phyloP scores from a whole-genome alignment of 2,797 vertebrate genomes.

The Artibeus jamaicensis region DNA sequence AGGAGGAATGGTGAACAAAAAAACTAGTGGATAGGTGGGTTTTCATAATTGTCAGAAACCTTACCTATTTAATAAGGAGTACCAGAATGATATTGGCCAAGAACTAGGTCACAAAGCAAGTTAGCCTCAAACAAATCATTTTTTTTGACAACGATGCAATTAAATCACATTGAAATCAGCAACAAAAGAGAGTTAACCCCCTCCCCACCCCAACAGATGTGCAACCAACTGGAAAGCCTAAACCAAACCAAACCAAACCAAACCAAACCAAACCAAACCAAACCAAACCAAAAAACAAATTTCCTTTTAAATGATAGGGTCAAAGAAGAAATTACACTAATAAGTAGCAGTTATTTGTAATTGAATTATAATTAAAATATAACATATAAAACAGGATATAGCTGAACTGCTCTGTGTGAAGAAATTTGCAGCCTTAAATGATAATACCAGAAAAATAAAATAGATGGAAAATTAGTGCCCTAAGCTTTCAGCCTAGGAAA shows the following conservation, averaged over 20 bases:
- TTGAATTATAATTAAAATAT: background rate
- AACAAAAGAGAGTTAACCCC: background rate
- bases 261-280: background rate
- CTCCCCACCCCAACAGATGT: background rate
- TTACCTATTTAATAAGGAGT: background rate
- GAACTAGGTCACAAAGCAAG: background rate
- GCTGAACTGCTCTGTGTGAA: background rate
- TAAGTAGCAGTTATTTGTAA: background rate
- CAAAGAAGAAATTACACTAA: slow-evolving; percentile 15
- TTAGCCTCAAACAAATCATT: background rate
- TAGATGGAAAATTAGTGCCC: background rate
- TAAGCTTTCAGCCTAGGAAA: background rate
- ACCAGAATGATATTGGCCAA: background rate
- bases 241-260: background rate
- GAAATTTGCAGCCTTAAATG: background rate
- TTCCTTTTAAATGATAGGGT: background rate
- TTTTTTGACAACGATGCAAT: background rate
- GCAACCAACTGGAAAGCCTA: background rate
- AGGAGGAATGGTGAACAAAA: background rate
- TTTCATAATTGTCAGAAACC: background rate
- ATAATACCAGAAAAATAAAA: background rate
- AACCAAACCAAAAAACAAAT: background rate
- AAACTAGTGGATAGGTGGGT: background rate
- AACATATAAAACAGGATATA: background rate
- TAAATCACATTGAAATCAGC: slow-evolving; percentile 9